phyloP scores from a whole-genome alignment of 2,113 vertebrate species.

The Empidonax alnorum region DNA sequence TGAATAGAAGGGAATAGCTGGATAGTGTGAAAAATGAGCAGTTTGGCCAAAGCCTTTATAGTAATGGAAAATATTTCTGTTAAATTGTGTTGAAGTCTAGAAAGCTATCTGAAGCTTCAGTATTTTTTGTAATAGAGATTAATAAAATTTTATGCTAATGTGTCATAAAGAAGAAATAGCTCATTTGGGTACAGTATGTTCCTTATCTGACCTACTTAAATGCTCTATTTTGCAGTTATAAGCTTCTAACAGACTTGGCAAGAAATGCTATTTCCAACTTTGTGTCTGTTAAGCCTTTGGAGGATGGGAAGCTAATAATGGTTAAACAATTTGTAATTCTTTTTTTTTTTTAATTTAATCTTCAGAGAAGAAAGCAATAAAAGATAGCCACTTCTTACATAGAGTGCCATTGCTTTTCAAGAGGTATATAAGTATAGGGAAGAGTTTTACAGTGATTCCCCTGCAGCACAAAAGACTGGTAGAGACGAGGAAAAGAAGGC shows the following conservation, averaged over 20 bases:
- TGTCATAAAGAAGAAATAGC: neutral
- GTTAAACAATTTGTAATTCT: neutral
- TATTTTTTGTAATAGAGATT: neutral
- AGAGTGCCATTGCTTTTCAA: neutral
- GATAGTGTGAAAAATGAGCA: conserved; percentile 7
- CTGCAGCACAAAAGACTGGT: neutral
- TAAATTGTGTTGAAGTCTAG: neutral
- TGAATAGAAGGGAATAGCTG: neutral
- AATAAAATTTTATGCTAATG: conserved; percentile 21
- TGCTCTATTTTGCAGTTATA: neutral
- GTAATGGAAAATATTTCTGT: conserved; percentile 47
- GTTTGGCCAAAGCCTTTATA: conserved; percentile 23
- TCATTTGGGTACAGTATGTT: conserved; percentile 14
- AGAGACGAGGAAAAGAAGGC: neutral
- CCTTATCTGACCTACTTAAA: conserved; percentile 38
- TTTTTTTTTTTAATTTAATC: neutral
- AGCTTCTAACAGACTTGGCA: neutral
- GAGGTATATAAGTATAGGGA: neutral
- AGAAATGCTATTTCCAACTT: neutral
- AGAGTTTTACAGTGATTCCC: neutral
- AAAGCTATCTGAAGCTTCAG: conserved; percentile 8
- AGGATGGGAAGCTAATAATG: neutral
- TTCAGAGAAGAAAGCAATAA: neutral
- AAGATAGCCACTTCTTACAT: neutral
- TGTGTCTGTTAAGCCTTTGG: neutral